Percentiles rank a stretch among this genome's conserved stretches.
These are phyloP conservation scores for Poecilia latipinna DNA, from an alignment of 2,113 vertebrate species.

Conservation along the genomic window DNA sequence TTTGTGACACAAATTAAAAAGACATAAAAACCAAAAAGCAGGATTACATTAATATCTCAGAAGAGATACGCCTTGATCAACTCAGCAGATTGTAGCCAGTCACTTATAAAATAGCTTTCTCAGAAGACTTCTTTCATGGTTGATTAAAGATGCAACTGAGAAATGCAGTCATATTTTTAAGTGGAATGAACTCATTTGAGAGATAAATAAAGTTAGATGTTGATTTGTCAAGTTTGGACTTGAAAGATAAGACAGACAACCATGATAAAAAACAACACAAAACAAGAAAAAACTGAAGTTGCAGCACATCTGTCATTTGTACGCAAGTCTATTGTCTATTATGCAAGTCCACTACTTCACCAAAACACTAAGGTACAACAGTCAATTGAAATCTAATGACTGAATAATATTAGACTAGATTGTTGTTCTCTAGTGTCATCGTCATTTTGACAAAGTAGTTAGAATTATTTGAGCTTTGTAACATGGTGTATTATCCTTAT, in stretches of 20 bases:
- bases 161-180: slow-evolving; percentile 29
- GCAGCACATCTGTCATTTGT: neutral
- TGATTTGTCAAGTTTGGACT: neutral
- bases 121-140: slow-evolving; percentile 26
- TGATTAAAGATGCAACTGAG: slow-evolving; percentile 48
- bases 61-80: slow-evolving; percentile 14
- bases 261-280: neutral
- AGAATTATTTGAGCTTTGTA: neutral
- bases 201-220: neutral
- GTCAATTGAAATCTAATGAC: neutral
- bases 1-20: slow-evolving; percentile 53
- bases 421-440: neutral
- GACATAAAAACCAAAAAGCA: slow-evolving; percentile 24
- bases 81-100: slow-evolving; percentile 20
- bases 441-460: neutral
- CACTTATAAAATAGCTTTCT: slow-evolving; percentile 37
- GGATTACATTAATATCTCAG: slow-evolving; percentile 28
- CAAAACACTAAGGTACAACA: neutral
- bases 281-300: neutral
- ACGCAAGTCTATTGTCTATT: too few relatives aligned
- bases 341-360: neutral
- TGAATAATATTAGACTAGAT: neutral
- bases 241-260: neutral
- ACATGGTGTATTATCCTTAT: neutral
- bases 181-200: slow-evolving; percentile 5